Conservation (phyloP, 2,797 vertebrate species). For the Anomalospiza imberbis region DNA sequence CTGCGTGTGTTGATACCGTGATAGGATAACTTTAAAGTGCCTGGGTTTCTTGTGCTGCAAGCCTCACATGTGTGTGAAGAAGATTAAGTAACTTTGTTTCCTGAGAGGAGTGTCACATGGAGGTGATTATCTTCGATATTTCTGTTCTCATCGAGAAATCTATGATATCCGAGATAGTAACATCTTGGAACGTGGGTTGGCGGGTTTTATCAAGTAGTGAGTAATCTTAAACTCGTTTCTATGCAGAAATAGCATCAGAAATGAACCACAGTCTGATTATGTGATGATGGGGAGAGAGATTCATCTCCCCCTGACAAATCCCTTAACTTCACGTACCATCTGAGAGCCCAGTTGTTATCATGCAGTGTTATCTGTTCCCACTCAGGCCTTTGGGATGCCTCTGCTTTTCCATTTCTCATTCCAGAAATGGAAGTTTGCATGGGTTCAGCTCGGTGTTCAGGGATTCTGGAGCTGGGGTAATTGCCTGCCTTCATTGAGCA, state of each 20-base stretch:
- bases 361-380: neutral
- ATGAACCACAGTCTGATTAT: neutral
- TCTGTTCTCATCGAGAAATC: neutral
- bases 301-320: neutral
- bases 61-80: neutral
- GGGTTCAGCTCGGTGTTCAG: neutral
- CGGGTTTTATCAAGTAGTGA: neutral
- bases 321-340: neutral
- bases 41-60: neutral
- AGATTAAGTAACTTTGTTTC: slow-evolving; percentile 20
- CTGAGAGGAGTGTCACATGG: neutral
- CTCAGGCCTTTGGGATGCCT: neutral
- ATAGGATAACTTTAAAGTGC: neutral
- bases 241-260: neutral
- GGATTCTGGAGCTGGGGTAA: neutral
- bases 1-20: neutral
- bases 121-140: neutral
- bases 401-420: neutral
- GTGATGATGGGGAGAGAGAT: neutral
- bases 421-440: neutral
- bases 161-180: neutral
- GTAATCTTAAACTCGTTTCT: neutral
- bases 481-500: neutral
- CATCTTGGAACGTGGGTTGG: neutral
- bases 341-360: neutral